These are phyloP conservation scores for Aleiodes sp. DNA, from an alignment of 1,140 invertebrate genomes.

Conservation along the genomic window DNA sequence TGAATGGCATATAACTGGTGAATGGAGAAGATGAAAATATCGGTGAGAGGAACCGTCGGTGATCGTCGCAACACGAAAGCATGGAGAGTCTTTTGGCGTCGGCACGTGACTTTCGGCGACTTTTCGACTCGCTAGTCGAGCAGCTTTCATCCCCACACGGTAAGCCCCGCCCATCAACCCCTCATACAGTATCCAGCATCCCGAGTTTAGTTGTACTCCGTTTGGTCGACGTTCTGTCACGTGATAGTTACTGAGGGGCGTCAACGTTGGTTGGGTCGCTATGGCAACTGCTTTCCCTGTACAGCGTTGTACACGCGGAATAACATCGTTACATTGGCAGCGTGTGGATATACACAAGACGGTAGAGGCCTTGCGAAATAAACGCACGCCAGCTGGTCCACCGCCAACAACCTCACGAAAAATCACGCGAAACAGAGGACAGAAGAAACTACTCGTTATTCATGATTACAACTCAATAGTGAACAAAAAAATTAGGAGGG, in stretches of 20 bases:
- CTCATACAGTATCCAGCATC: slow-evolving; percentile 51
- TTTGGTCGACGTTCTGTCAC: slow-evolving; percentile 54
- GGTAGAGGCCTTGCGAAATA: slow-evolving; percentile 61
- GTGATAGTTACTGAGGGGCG: slow-evolving; percentile 40
- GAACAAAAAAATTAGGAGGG: background rate
- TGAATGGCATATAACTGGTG: background rate
- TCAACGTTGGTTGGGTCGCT: slow-evolving; percentile 32
- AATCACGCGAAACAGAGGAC: slow-evolving; percentile 58
- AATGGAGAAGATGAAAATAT: background rate
- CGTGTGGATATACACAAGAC: slow-evolving; percentile 43
- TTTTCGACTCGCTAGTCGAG: slow-evolving; percentile 45
- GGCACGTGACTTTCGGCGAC: slow-evolving; percentile 63
- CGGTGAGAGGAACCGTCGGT: slow-evolving; percentile 31
- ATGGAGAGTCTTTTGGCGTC: slow-evolving; percentile 58
- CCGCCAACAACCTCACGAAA: slow-evolving; percentile 63
- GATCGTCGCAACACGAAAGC: slow-evolving; percentile 53
- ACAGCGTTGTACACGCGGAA: slow-evolving; percentile 33
- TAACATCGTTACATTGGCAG: slow-evolving; percentile 40
- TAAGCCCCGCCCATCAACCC: slow-evolving; percentile 40
- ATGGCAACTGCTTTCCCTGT: slow-evolving; percentile 29
- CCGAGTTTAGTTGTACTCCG: slow-evolving; percentile 30
- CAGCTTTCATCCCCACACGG: slow-evolving; percentile 52
- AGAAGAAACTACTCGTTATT: background rate
- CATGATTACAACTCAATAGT: background rate
- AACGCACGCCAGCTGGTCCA: slow-evolving; percentile 64